These are phyloP conservation scores for Tetrao urogallus DNA, from an alignment of 2,113 vertebrate species.

Conservation along the genomic window DNA sequence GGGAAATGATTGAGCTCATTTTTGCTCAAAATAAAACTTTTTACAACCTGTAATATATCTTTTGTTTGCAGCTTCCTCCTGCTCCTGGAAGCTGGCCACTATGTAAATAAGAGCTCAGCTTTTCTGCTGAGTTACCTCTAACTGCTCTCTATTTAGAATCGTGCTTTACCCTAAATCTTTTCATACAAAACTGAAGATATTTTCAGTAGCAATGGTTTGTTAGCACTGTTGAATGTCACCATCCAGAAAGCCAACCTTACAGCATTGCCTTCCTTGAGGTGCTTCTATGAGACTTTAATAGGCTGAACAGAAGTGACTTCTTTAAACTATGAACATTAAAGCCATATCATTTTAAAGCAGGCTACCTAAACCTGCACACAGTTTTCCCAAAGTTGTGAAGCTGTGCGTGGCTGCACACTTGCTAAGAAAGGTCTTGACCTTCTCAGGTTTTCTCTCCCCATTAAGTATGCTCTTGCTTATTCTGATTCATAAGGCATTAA, in stretches of 20 bases:
- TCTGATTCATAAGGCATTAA: not conserved
- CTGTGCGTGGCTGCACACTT: not conserved
- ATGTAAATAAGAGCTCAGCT: not conserved
- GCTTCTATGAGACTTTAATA: not conserved
- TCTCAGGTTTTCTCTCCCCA: not conserved
- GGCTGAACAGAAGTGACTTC: not conserved
- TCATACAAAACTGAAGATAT: not conserved
- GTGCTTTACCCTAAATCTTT: accelerated
- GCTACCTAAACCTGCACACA: not conserved
- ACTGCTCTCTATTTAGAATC: not conserved
- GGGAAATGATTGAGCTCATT: not conserved
- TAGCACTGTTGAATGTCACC: not conserved
- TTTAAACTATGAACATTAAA: not conserved
- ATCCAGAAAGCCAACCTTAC: not conserved
- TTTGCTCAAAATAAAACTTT: conserved; percentile 21
- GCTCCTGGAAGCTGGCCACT: not conserved
- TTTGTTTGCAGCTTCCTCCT: conserved; percentile 41
- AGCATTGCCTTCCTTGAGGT: not conserved
- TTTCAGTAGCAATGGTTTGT: not conserved
- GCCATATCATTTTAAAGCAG: accelerated
- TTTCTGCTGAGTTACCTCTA: not conserved
- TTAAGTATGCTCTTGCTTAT: not conserved
- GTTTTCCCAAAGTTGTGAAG: not conserved
- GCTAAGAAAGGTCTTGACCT: not conserved
- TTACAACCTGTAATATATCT: not conserved